Conservation (phyloP, 2,113 vertebrate species). For the Condylura cristata region DNA sequence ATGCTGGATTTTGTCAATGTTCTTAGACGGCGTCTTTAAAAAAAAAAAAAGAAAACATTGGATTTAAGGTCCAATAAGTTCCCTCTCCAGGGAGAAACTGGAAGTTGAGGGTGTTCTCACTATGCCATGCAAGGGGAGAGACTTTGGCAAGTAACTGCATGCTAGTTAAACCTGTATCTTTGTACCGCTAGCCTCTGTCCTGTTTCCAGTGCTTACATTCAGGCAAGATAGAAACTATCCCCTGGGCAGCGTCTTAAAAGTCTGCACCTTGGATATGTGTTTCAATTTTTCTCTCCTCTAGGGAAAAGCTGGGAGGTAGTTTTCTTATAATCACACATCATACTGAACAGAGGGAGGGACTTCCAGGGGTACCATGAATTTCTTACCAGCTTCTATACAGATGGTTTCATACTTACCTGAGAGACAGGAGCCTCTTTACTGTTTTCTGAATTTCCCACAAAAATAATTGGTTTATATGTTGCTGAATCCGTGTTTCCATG, state of each 20-base stretch:
- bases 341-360: background rate
- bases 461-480: background rate
- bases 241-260: background rate
- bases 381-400: background rate
- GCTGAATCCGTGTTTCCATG: background rate
- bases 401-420: background rate
- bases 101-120: background rate
- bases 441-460: background rate
- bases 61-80: background rate
- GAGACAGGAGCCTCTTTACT: background rate
- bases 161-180: background rate
- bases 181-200: background rate
- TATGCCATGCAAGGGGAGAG: background rate
- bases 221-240: background rate
- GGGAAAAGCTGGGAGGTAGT: background rate
- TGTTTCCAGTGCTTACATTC: slow-evolving; percentile 7
- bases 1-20: background rate
- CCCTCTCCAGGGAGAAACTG: background rate
- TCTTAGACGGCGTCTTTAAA: background rate
- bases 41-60: background rate
- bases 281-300: background rate
- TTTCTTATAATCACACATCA: background rate
- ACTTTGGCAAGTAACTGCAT: background rate
- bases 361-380: background rate
- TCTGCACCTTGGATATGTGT: background rate